These are phyloP conservation scores for Lacanobia wlatinum DNA, from an alignment of 2,888 invertebrate species.

Conservation along the genomic window DNA sequence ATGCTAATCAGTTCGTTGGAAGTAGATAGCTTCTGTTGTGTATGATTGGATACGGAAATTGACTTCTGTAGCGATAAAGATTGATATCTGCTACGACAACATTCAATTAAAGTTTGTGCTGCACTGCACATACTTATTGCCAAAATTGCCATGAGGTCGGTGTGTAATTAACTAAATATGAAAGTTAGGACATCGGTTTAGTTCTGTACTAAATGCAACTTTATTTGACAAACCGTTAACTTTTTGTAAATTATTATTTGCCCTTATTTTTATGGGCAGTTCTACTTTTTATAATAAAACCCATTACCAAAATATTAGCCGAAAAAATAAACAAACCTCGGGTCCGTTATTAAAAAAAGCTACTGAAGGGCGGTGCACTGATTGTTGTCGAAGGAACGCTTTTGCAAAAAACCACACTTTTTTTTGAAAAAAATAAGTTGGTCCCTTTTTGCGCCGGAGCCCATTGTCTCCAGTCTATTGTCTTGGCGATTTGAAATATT, in stretches of 20 bases:
- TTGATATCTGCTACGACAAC: slow-evolving; percentile 14
- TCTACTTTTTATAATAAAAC: slow-evolving; percentile 73
- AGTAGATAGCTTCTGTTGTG: slow-evolving; percentile 40
- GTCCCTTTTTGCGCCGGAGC: slow-evolving; percentile 85
- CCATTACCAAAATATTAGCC: slow-evolving; percentile 80
- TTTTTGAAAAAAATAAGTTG: slow-evolving; percentile 79
- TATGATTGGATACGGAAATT: slow-evolving; percentile 46
- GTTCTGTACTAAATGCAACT: background rate
- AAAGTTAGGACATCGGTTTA: background rate
- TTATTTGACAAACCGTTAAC: slow-evolving; percentile 1
- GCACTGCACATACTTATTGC: slow-evolving; percentile 8
- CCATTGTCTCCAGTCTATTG: slow-evolving; percentile 89
- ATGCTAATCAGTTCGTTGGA: slow-evolving; percentile 62
- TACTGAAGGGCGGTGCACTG: slow-evolving; percentile 82
- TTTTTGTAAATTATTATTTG: slow-evolving; percentile 41
- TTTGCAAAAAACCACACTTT: slow-evolving; percentile 85
- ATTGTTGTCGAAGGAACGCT: slow-evolving; percentile 84
- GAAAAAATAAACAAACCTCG: slow-evolving; percentile 87
- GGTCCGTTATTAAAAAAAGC: slow-evolving; percentile 85
- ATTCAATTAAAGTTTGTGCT: slow-evolving; percentile 19
- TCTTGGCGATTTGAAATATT: slow-evolving; percentile 89
- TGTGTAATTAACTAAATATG: background rate
- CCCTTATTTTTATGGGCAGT: slow-evolving; percentile 54
- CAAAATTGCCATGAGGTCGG: background rate
- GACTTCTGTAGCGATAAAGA: slow-evolving; percentile 23